Evolutionary conservation across 1,140 invertebrate genomes (phyloP), one percentile per base, ranked within the genome.

Genomic region (Epicauta chinensis): DNA sequence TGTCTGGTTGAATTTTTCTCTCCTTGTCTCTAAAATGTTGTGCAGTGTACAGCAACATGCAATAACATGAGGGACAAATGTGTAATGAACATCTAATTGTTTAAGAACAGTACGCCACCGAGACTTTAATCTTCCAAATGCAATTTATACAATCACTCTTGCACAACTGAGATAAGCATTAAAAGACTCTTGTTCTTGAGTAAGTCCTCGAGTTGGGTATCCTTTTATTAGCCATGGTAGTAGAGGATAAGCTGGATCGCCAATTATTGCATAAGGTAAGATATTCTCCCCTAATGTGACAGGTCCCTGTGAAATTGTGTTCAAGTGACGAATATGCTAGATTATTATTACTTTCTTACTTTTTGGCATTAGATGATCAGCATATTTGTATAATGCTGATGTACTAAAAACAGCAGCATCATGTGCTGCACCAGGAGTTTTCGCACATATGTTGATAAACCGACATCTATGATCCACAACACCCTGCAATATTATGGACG

Each of bases 201-300:
- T 55, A 16, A 58, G 31, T 38, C 54, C 32, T 32, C 53, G 49
- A 30, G 4, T 30, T n/a, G 57, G 35, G 53, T 61, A 69, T 29
- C 57, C 58, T 38, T 69, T 72, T 51, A 74, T 57, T 51, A 75
- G 23, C 60, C 60, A 62, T 51, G 53, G 45, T 7, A 64, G 32
- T 29, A 54, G 32, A 36, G 51, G 58, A 36, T 62, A 62, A 2
- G 55, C 58, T 35, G 55, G 46, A 58, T 60, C 55, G 41, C 58
- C 58, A 9, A 58, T 30, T 17, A 62, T 44, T 15, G 60, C 36
- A 17, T 53, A 53, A 16, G 51, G 49, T 31, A 55, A 36, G 30
- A 16, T 31, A 12, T 16, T 10, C 15, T 16, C 34, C 2, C 44
- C 23, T 10, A 32, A 34, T 31, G 10, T 10, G 9, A 39, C 11